These are phyloP conservation scores for Shinisaurus crocodilurus DNA, from an alignment of 2,113 vertebrate genomes.

Conservation along the genomic window DNA sequence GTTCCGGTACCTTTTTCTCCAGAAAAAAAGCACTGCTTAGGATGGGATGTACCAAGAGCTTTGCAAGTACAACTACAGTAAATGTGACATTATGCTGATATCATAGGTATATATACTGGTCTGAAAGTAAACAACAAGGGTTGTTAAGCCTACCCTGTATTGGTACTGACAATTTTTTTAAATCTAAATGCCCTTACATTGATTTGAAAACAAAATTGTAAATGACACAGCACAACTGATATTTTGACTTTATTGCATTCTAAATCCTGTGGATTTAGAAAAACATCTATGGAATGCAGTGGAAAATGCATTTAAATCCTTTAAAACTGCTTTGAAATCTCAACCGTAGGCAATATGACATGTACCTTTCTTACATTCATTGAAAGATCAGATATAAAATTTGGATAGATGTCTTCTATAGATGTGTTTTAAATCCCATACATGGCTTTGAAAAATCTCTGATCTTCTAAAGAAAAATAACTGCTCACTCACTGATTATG, in stretches of 20 bases:
- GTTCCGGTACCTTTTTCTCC: too few species aligned
- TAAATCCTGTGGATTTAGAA: slow-evolving; percentile 16
- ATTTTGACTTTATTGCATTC: slow-evolving; percentile 26
- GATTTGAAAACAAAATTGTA: neutral
- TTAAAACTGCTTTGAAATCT: slow-evolving; percentile 20
- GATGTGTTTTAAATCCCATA: neutral
- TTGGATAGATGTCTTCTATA: neutral
- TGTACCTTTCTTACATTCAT: neutral
- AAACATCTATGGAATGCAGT: neutral
- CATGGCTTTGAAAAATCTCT: neutral
- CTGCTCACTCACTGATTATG: neutral
- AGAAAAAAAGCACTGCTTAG: too few species aligned
- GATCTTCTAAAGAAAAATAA: slow-evolving; percentile 11
- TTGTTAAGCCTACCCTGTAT: neutral
- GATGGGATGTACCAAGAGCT: neutral
- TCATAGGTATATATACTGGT: neutral
- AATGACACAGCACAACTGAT: neutral
- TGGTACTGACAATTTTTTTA: neutral
- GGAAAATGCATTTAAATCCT: slow-evolving; percentile 10
- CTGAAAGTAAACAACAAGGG: neutral
- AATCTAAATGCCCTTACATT: neutral
- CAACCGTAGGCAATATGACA: slow-evolving; percentile 14
- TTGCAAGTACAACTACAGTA: neutral
- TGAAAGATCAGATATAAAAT: neutral
- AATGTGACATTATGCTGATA: neutral